A percentile compares a stretch with the other conserved stretches of the same genome.
phyloP scores from a whole-genome alignment of 2,797 vertebrate genomes.

The Xyrichtys novacula region DNA sequence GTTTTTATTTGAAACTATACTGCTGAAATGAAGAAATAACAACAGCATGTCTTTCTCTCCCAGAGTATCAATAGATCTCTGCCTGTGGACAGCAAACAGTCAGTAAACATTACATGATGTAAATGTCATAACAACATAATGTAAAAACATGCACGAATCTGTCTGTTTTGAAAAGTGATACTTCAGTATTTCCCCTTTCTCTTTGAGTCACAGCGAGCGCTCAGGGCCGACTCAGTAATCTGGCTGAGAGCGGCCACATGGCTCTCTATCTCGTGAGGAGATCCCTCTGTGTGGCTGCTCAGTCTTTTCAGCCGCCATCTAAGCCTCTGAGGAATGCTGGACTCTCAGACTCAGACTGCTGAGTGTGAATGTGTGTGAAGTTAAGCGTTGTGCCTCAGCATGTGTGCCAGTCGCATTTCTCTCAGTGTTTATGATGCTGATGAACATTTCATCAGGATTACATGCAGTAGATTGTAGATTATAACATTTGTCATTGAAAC shows the following conservation, averaged over 20 bases:
- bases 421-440: constrained; percentile 16
- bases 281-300: constrained; percentile 77
- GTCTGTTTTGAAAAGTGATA: constrained; percentile 57
- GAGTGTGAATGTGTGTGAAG: constrained; percentile 50
- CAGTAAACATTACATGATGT: neutral
- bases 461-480: constrained; percentile 8
- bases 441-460: constrained; percentile 6
- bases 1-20: no score
- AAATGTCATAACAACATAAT: constrained; percentile 14
- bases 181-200: constrained; percentile 31
- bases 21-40: no score
- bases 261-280: constrained; percentile 76
- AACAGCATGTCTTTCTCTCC: neutral
- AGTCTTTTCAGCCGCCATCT: constrained; percentile 77
- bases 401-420: constrained; percentile 27
- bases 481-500: constrained; percentile 4
- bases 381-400: constrained; percentile 34
- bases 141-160: constrained; percentile 33
- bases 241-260: constrained; percentile 75
- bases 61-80: neutral
- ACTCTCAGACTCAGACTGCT: constrained; percentile 54
- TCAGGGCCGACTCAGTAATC: constrained; percentile 67
- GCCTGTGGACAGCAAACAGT: neutral
- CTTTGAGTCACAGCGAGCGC: constrained; percentile 48
- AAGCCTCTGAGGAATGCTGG: constrained; percentile 81